Evolutionary conservation across 2,888 invertebrate genomes (phyloP).

Genomic region (Thysanoteuthis rhombus): DNA sequence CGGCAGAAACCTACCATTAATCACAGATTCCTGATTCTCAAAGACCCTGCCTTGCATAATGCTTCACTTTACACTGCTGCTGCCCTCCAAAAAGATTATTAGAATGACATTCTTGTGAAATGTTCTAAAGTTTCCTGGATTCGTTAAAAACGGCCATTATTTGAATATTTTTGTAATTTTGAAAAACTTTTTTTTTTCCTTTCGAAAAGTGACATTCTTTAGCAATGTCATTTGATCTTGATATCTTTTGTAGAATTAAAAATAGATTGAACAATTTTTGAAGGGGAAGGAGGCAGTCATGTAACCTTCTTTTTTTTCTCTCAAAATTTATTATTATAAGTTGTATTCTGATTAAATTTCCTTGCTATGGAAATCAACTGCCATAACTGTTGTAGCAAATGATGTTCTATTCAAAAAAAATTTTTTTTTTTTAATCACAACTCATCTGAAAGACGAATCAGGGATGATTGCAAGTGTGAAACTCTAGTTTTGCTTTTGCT

Average conservation of each 20-base stretch:
- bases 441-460: no score
- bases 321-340: no score
- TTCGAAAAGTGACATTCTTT: neutral
- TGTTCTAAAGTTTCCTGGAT: neutral
- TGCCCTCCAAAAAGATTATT: neutral
- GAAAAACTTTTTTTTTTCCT: neutral
- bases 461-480: no score
- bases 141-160: neutral
- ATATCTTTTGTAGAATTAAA: neutral
- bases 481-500: no score
- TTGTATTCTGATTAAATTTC: no score
- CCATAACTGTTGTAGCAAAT: no score
- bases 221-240: neutral
- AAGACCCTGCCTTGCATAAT: neutral
- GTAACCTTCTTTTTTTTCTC: no score
- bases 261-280: neutral
- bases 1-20: no score
- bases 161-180: neutral
- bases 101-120: neutral
- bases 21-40: no score
- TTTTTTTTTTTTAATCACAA: no score
- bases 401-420: no score
- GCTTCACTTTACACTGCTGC: neutral
- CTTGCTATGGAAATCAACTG: no score
- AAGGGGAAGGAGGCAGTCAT: neutral